Percentiles rank a stretch among this genome's conserved stretches.
These are phyloP conservation scores for Drosophila kepulauana DNA, from an alignment of 1,140 invertebrate genomes.

Conservation along the genomic window DNA sequence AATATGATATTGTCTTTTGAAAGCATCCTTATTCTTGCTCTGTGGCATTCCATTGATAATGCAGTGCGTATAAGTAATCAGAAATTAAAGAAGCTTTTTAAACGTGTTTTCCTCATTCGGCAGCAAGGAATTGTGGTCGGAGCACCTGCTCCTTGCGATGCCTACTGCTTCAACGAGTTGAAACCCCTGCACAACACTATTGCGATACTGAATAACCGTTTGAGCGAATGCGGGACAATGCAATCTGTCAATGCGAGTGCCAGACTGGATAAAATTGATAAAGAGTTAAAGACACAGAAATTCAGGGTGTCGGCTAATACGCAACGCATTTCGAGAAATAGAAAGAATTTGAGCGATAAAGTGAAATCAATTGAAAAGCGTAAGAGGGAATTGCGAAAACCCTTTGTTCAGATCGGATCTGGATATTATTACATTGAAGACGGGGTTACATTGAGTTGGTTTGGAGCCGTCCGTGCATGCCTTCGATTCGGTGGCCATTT, in stretches of 20 bases:
- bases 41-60: neutral
- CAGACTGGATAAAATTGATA: too few relatives aligned
- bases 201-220: neutral
- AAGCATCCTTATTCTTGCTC: neutral
- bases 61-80: neutral
- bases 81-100: too few relatives aligned
- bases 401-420: slow-evolving; percentile 24
- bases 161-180: slow-evolving; percentile 15
- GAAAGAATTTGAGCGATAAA: neutral
- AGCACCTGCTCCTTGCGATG: neutral
- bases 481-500: neutral
- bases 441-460: slow-evolving; percentile 3
- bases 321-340: neutral
- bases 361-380: neutral
- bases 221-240: neutral
- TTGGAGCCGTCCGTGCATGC: slow-evolving; percentile 16
- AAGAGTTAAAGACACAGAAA: neutral
- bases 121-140: neutral
- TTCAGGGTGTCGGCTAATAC: neutral
- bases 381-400: neutral
- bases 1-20: neutral
- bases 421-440: slow-evolving; percentile 21
- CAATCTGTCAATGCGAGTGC: neutral
- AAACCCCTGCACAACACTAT: slow-evolving; percentile 15
- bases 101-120: neutral